Base-by-base conservation (phyloP, 2,113 vertebrate species). In the Notothenia coriiceps region DNA sequence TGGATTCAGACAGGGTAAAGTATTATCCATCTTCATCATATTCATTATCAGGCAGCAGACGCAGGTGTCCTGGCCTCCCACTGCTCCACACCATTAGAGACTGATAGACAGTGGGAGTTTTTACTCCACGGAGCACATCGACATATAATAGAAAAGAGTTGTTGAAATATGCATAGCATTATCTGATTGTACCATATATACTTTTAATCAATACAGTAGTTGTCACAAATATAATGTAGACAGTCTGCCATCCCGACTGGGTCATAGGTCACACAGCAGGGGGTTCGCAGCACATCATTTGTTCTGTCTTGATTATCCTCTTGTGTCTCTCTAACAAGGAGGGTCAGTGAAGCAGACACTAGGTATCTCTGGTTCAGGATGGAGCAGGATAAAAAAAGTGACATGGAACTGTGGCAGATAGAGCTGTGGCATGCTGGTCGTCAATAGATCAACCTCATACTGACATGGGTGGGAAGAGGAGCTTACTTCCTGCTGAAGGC, bases 21-120 rank as follows among this genome's bases (percentile, higher is more conserved):
- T 76, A 83, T 92, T 90, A 92, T 94, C 91, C 85, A 89, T 95
- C 93, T 94, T 93, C 89, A 93, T 94, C 93, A 89, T 89, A 86
- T 93, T 91, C 88, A 91, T 93, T 91, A 93, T 94, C 83, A 74
- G 70, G 84, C 87, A 75, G 67, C 90, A 91, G 91, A 93, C 82
- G 88, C 90, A 91, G 89, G 90, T 91, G 88, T 89, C 90, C 84
- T 74, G 67, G 84, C 80, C 85, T 91, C 90, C 91, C 88, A 77
- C 83, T 79, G 86, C 89, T 86, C 73, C 79, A 79, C 89, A 82
- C 87, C 86, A 90, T 93, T 91, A 94, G 87, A 81, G 88, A 88
- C 84, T 82, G 82, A 91, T 82, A 79, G 86, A 87, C 88, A 70
- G 86, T 55, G 57, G 70, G 70, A 63, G 65, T 57, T 85, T 83